Evolutionary conservation across 2,888 invertebrate species (phyloP), one percentile per base, ranked within the genome.

Genomic region (Aporophyla nigra): DNA sequence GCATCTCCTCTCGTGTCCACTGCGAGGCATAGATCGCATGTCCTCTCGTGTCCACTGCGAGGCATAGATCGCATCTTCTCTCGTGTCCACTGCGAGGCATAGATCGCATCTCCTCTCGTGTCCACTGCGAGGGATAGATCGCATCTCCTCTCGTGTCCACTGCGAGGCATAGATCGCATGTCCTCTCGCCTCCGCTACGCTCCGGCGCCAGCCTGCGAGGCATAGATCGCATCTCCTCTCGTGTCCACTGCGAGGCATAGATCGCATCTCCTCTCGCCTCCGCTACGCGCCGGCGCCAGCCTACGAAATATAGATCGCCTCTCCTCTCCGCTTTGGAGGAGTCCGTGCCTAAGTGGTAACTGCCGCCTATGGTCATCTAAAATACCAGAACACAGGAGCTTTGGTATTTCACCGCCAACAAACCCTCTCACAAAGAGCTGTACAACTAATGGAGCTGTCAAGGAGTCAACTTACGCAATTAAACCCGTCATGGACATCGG

Each of bases 401-500:
- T 21, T 66, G 7, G 7, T 4, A 14, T 14, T 19, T 1, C 46
- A 49, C 21, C 16, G 19, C 7, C 5, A 40, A 61, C 12, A 61
- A 27, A 65, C 16, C 9, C 3, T 66, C 33, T 19, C 16, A 73
- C 27, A 73, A 56, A n/a, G 9, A 33, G n/a, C 5, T 72, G 14
- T 5, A 43, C 21, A 72, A 54, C 12, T 46, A 71, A 9, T 21
- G 16, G 16, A 21, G 21, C n/a, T 21, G 2, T 16, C 24, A 78
- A 40, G 24, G 5, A 49, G 14, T 40, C 49, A 62, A 62, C 74
- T 56, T 74, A 27, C 49, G 9, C n/a, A 77, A 81, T 80, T 21
- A 74, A 76, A 61, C 33, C 16, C 7, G 43, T 27, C 5, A 40
- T 49, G 12, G 70, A 79, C 54, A 62, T n/a, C 40, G 7, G 19